These are phyloP conservation scores for Ectobius pallidus DNA, from an alignment of 2,888 invertebrate species.

Conservation along the genomic window DNA sequence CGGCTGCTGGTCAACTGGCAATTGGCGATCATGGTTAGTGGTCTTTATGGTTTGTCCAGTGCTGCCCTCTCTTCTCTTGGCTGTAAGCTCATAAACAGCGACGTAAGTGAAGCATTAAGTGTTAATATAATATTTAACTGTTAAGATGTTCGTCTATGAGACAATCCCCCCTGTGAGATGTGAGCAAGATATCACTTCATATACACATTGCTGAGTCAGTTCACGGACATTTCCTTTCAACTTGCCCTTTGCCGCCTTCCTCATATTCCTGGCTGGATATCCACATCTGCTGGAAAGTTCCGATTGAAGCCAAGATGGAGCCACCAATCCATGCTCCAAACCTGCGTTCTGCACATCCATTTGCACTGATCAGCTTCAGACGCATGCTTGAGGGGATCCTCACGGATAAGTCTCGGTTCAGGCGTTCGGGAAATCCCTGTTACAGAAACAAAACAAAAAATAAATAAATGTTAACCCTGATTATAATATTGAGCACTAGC, in stretches of 20 bases:
- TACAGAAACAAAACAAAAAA: slow-evolving; percentile 54
- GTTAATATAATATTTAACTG: too few relatives aligned
- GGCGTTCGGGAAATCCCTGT: slow-evolving; percentile 91
- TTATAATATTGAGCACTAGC: too few relatives aligned
- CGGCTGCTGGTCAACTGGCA: too few relatives aligned
- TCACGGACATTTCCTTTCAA: slow-evolving; percentile 93
- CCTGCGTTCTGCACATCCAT: slow-evolving; percentile 86
- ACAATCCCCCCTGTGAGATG: too few relatives aligned
- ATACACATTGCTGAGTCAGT: neutral
- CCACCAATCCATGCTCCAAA: slow-evolving; percentile 99
- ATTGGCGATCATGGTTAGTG: too few relatives aligned
- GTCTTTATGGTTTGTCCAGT: too few relatives aligned
- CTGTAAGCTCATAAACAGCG: too few relatives aligned
- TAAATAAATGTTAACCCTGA: neutral
- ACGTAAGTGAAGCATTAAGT: too few relatives aligned
- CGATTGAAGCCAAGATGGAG: slow-evolving; percentile 96
- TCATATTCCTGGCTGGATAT: slow-evolving; percentile 99
- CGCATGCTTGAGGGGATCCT: slow-evolving; percentile 93
- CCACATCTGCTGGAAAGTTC: slow-evolving; percentile 99
- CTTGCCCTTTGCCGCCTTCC: slow-evolving; percentile 95
- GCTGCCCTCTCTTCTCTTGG: too few relatives aligned
- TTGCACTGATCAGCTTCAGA: slow-evolving; percentile 91
- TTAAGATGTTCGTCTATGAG: too few relatives aligned
- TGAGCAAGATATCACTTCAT: neutral
- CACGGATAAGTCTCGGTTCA: slow-evolving; percentile 83